Evolutionary conservation across 1,140 invertebrate genomes (phyloP).

Genomic region (Brachionus rubens): DNA sequence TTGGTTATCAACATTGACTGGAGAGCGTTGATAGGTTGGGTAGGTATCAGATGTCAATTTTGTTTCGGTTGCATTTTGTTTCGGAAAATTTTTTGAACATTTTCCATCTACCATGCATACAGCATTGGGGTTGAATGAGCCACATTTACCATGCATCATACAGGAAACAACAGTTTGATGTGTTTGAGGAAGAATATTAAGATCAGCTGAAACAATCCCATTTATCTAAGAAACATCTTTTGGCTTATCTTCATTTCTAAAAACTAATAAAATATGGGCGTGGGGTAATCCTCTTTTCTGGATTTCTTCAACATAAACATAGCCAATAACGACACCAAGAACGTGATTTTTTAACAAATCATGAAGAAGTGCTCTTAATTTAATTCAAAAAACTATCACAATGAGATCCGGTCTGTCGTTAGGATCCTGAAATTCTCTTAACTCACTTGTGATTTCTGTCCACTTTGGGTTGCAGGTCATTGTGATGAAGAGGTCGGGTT

Average conservation of each 20-base stretch:
- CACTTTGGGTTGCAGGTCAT: constrained; percentile 53
- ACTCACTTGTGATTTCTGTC: constrained; percentile 54
- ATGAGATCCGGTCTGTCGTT: constrained; percentile 60
- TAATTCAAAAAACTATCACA: constrained; percentile 61
- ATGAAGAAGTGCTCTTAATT: constrained; percentile 61
- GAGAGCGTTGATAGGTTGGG: constrained; percentile 40
- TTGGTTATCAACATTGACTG: neutral
- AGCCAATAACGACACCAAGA: constrained; percentile 54
- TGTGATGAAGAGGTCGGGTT: constrained; percentile 50
- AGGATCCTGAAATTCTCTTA: constrained; percentile 51
- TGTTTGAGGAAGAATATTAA: constrained; percentile 42
- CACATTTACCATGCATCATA: constrained; percentile 51
- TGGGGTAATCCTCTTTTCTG: constrained; percentile 64
- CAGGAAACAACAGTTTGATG: constrained; percentile 47
- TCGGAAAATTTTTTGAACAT: constrained; percentile 50
- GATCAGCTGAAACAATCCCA: constrained; percentile 47
- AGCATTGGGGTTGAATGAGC: constrained; percentile 47
- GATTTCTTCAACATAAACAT: constrained; percentile 62
- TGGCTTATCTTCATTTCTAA: constrained; percentile 47
- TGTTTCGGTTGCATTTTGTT: constrained; percentile 47
- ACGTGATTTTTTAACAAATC: constrained; percentile 55
- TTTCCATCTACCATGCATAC: constrained; percentile 50
- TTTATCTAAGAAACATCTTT: constrained; percentile 46
- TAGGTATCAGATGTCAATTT: constrained; percentile 46
- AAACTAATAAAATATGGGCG: constrained; percentile 62